Percentiles rank a stretch among this genome's conserved stretches.
Evolutionary conservation across 2,888 invertebrate species (phyloP).

Genomic region (Fissipunctia ypsillon): DNA sequence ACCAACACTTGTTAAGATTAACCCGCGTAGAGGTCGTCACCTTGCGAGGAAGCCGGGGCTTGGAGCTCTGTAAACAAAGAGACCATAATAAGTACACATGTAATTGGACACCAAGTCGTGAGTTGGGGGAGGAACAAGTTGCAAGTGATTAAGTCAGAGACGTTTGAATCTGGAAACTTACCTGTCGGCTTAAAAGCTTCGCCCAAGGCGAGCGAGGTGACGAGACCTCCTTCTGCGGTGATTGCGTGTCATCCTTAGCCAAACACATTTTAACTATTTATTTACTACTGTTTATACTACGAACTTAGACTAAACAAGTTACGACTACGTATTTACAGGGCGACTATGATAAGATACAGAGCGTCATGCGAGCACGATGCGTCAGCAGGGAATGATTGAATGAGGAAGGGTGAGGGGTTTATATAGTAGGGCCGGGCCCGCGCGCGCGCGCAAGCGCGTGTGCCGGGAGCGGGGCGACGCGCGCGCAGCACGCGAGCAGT

Average conservation of each 20-base stretch:
- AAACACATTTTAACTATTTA: conserved; percentile 88
- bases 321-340: conserved; percentile 88
- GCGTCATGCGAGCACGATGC: conserved; percentile 84
- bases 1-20: conserved; percentile 92
- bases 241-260: conserved; percentile 86
- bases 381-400: conserved; percentile 87
- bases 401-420: conserved; percentile 85
- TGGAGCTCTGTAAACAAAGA: conserved; percentile 88
- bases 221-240: conserved; percentile 84
- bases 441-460: conserved; percentile 74
- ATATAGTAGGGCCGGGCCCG: conserved; percentile 79
- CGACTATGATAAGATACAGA: conserved; percentile 72
- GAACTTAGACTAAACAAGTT: conserved; percentile 79
- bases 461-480: conserved; percentile 78
- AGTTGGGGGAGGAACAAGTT: conserved; percentile 30
- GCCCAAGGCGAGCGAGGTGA: conserved; percentile 90
- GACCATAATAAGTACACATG: conserved; percentile 62
- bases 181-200: conserved; percentile 90
- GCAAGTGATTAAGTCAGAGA: conserved; percentile 1
- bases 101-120: conserved; percentile 8
- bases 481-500: conserved; percentile 86
- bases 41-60: conserved; percentile 90
- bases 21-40: conserved; percentile 90
- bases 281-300: conserved; percentile 75
- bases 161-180: conserved; percentile 74